Conservation (phyloP, 2,888 invertebrate species). For the Luperina nickerlii region DNA sequence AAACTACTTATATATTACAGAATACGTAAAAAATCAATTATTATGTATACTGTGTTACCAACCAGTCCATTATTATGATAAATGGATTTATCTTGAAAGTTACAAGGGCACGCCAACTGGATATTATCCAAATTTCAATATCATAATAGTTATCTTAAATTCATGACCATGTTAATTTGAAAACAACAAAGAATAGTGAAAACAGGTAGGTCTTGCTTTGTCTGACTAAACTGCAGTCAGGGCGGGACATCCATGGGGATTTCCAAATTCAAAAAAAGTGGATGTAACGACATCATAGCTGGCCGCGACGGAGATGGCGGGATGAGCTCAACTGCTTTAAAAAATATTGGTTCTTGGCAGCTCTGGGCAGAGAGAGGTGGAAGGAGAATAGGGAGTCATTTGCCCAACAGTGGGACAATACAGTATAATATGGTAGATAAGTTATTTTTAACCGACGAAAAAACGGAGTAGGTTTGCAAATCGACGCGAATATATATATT, state of each 20-base stretch:
- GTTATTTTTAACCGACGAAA: no score
- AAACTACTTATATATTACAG: conserved; percentile 17
- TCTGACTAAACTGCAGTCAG: not conserved
- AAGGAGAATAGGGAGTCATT: not conserved
- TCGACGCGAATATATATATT: no score
- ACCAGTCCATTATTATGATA: conserved; percentile 35
- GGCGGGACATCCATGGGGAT: not conserved
- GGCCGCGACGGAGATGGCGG: not conserved
- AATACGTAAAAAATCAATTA: conserved; percentile 33
- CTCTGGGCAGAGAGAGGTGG: not conserved
- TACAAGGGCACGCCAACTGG: conserved; percentile 15
- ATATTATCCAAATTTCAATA: not conserved
- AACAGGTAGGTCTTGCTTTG: not conserved
- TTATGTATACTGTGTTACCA: conserved; percentile 7
- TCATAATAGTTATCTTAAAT: not conserved
- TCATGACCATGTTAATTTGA: not conserved
- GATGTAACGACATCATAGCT: not conserved
- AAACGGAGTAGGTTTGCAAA: no score
- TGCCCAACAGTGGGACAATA: not conserved
- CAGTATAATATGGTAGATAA: no score
- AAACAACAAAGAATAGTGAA: not conserved
- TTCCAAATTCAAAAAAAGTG: not conserved
- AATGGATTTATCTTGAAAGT: conserved; percentile 34
- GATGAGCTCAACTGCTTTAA: not conserved
- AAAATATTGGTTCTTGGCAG: not conserved